Conservation (phyloP, 1,140 invertebrate genomes). For the Halesus radiatus region DNA sequence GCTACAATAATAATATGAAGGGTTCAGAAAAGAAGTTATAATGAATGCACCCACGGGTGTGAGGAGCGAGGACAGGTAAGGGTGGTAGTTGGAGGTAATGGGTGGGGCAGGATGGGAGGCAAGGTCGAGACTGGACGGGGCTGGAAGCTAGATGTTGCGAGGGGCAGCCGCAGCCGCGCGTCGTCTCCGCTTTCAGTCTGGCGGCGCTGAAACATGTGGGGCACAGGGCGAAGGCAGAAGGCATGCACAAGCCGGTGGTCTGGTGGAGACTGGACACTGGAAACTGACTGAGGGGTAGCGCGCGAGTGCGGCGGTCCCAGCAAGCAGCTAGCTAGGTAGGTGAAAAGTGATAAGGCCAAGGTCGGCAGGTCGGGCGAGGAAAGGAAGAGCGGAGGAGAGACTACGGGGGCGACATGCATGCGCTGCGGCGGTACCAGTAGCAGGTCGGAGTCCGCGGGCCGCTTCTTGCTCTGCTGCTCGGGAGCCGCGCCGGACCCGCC, state of each 20-base stretch:
- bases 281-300: background rate
- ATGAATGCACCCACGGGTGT: slow-evolving; percentile 21
- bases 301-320: slow-evolving; percentile 48
- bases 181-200: slow-evolving; percentile 1
- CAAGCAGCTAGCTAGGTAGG: slow-evolving; percentile 38
- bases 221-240: background rate
- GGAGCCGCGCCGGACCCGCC: slow-evolving; percentile 66
- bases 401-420: slow-evolving; percentile 60
- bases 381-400: background rate
- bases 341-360: background rate
- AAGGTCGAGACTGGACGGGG: background rate
- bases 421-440: slow-evolving; percentile 88
- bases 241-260: slow-evolving; percentile 25
- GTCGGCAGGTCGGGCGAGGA: no score
- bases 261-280: no score
- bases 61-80: background rate
- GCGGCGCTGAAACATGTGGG: slow-evolving; percentile 23
- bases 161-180: background rate
- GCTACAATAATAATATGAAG: background rate
- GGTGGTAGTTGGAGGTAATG: background rate
- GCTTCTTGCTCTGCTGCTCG: slow-evolving; percentile 88
- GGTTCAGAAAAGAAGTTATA: slow-evolving; percentile 2
- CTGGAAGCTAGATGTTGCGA: background rate
- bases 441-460: slow-evolving; percentile 81
- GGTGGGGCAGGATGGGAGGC: background rate